phyloP scores from a whole-genome alignment of 2,888 invertebrate genomes.

The Laothoe populi region DNA sequence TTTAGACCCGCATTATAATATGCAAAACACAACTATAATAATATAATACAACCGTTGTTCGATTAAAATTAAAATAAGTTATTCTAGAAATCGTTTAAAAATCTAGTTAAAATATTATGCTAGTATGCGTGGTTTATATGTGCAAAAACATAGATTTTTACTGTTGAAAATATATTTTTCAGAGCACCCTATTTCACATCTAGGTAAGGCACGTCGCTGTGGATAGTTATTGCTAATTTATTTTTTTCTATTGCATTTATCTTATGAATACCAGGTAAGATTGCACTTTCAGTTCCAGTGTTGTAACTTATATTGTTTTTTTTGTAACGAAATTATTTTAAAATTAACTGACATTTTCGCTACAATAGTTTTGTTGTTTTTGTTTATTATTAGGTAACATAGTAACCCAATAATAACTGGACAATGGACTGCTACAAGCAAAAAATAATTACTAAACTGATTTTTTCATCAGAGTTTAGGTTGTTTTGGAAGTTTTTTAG shows the following conservation, averaged over 20 bases:
- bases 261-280: background rate
- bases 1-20: constrained; percentile 75
- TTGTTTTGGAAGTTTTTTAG: background rate
- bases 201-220: constrained; percentile 53
- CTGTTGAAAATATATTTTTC: constrained; percentile 43
- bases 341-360: too few species aligned
- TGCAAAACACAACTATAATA: constrained; percentile 53
- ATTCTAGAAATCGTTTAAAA: constrained; percentile 49
- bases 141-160: constrained; percentile 22
- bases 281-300: background rate
- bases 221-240: constrained; percentile 22
- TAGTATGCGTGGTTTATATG: constrained; percentile 33
- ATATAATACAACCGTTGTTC: constrained; percentile 64
- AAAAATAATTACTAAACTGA: too few species aligned
- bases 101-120: constrained; percentile 42
- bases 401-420: too few species aligned
- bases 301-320: too few species aligned
- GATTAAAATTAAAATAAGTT: constrained; percentile 61
- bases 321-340: too few species aligned
- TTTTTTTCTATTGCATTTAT: background rate
- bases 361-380: too few species aligned
- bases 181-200: constrained; percentile 54
- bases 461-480: too few species aligned
- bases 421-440: too few species aligned
- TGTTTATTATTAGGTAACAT: too few species aligned